Evolutionary conservation across 2,888 invertebrate genomes (phyloP), one percentile per base, ranked within the genome.

Genomic region (Trypoxylon attenuatum): DNA sequence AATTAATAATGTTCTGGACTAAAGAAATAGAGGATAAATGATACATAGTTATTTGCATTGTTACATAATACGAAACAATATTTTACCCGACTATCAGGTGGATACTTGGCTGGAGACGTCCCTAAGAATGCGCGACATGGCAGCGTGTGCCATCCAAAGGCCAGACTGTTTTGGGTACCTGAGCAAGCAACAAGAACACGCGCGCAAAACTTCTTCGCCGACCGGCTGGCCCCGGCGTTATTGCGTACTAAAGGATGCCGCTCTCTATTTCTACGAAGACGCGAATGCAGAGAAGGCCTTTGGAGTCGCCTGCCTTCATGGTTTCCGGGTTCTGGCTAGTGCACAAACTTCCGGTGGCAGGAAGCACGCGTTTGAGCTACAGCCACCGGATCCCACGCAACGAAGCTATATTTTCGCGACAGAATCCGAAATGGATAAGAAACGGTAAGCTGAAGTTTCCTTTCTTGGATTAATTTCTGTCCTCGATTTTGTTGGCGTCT

Each of bases 141-240:
- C 95, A n/a, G 94, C 95, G 0, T 91, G 91, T 50, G 91, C 92
- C 29, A 93, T 97, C 66, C 90, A 92, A 13, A 90, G 94, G 62
- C 95, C 97, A 0, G 97, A 98, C 84, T 98, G 97, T 88, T 94
- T 94, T 83, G 98, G 98, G n/a, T 95, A 94, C 87, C 90, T 98
- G 60, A 92, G 93, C 88, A 97, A 97, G 88, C 90, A 97, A 70
- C 85, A 86, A 51, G 86, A 87, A 50, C 84, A 85, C 41, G 86
- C 87, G 23, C 76, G 83, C 3, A 83, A 83, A 56, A 93, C 94
- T 50, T 94, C 92, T 62, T 93, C 94, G 79, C 94, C 95, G 90
- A 94, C 94, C 82, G 93, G 94, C 16, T 98, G 97, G 97, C 94
- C 94, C 65, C 92, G 94, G 81, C 91, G 96, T 52, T 98, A 96